Base-by-base conservation (phyloP, 2,113 vertebrate species). In the Grammomys surdaster region DNA sequence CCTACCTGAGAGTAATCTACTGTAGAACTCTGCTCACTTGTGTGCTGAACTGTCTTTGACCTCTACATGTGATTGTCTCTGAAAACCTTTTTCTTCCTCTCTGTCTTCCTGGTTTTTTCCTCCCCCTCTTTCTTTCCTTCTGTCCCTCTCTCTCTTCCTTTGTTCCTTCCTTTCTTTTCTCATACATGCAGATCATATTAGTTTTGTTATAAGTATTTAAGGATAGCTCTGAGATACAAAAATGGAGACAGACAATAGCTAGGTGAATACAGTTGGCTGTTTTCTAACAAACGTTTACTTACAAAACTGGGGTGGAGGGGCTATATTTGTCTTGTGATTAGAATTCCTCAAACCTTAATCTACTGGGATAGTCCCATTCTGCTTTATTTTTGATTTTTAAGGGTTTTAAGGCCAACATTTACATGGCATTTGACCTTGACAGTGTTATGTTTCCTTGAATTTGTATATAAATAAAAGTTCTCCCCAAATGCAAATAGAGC, bases 231-330 rank as follows among this genome's bases (percentile, higher is more conserved):
- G 7, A 51, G 73, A 43, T 72, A 14, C 70, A 36, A 90, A 94
- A 88, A 65, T 24, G 36, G 26, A 87, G 24, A 28, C 40, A 58
- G 10, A 5, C 1, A 81, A 91, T 72, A 84, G 40, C 1, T 89
- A 87, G 67, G 48, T 88, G 13, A 90, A 26, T 76, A 65, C 48
- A 10, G 26, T 46, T 85, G 13, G 0, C 28, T 93, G 6, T 85
- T 5, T 80, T 75, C 43, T 67, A 96, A 51, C 88, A 88, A 89
- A 96, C 43, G 1, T 91, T 89, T 85, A 88, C 89, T 93, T 95
- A 84, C 28, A 33, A 73, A 88, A 54, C 0, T 69, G 1, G 48
- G 51, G 51, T 8, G 5, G 51, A 10, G 51, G 51, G 73, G 20
- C 3, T 81, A 2, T 7, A 72, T 89, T 91, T 91, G 28, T 6